These are phyloP conservation scores for Brachionus rubens DNA, from an alignment of 1,140 invertebrate species.

Conservation along the genomic window DNA sequence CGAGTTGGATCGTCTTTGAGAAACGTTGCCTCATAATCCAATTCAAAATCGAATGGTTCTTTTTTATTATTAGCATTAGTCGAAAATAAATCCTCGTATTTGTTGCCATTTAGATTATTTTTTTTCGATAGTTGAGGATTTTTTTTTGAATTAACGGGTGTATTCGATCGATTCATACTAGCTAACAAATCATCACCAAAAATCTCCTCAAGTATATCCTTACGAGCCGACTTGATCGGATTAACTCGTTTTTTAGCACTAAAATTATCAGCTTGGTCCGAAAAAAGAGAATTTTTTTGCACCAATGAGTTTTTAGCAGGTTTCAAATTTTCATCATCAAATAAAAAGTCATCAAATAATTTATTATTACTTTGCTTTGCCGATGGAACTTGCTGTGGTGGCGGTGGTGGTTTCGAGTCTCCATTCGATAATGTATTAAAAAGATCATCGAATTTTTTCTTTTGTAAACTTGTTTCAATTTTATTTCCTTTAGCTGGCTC, in stretches of 20 bases:
- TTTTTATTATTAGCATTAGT: not conserved
- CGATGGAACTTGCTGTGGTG: too few relatives aligned
- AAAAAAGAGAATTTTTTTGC: too few relatives aligned
- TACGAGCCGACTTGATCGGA: slow-evolving; percentile 23
- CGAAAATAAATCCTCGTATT: slow-evolving; percentile 15
- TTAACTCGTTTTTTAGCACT: not conserved
- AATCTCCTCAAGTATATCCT: slow-evolving; percentile 29
- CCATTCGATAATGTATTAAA: slow-evolving; percentile 12
- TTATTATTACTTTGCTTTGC: not conserved
- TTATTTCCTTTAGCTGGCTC: not conserved
- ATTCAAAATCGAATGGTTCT: not conserved
- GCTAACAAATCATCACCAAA: slow-evolving; percentile 24
- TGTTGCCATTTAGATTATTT: not conserved
- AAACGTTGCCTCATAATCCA: slow-evolving; percentile 23
- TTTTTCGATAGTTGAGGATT: not conserved
- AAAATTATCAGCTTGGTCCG: not conserved
- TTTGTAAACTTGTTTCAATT: slow-evolving; percentile 36
- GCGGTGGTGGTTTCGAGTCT: too few relatives aligned
- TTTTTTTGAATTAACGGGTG: not conserved
- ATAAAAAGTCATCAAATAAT: slow-evolving; percentile 27
- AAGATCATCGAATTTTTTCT: slow-evolving; percentile 46
- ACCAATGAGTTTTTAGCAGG: not conserved
- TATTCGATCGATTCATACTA: not conserved
- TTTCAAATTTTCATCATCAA: slow-evolving; percentile 18
- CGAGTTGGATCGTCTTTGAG: slow-evolving; percentile 24